Conservation (phyloP, 2,113 vertebrate genomes). For the Clarias macrocephalus region DNA sequence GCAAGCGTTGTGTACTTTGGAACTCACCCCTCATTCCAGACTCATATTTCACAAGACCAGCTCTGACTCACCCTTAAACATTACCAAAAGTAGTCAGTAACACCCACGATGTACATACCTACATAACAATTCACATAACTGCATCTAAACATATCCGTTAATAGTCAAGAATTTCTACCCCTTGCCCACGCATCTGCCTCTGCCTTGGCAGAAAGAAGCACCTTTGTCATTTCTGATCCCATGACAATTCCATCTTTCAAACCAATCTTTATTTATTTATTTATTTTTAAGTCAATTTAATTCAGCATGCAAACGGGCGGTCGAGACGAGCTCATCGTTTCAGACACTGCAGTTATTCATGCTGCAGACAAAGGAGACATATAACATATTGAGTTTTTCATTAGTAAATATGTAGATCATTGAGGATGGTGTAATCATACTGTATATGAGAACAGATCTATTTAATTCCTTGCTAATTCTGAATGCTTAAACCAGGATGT, state of each 20-base stretch:
- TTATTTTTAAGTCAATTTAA: slow-evolving; percentile 22
- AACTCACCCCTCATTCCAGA: slow-evolving; percentile 2
- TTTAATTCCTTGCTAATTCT: neutral
- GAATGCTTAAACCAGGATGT: neutral
- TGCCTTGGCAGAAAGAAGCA: neutral
- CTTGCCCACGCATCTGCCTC: neutral
- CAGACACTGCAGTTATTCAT: slow-evolving; percentile 51
- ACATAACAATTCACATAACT: neutral
- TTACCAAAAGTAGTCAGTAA: slow-evolving; percentile 24
- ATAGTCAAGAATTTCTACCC: neutral
- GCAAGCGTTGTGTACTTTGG: slow-evolving; percentile 7
- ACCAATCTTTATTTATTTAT: neutral
- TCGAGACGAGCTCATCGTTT: slow-evolving; percentile 29
- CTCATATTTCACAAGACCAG: slow-evolving; percentile 29
- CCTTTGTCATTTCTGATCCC: slow-evolving; percentile 2
- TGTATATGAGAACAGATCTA: neutral
- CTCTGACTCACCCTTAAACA: slow-evolving; percentile 28
- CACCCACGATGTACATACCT: neutral
- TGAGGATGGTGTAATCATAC: neutral
- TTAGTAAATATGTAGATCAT: slow-evolving; percentile 30
- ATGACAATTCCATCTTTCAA: slow-evolving; percentile 24
- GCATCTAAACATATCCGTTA: neutral
- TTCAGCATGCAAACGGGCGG: slow-evolving; percentile 43
- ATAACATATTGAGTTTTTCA: slow-evolving; percentile 14
- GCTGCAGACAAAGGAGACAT: neutral